Evolutionary conservation across 2,888 invertebrate species (phyloP).

Genomic region (Alentia gelatinosa): DNA sequence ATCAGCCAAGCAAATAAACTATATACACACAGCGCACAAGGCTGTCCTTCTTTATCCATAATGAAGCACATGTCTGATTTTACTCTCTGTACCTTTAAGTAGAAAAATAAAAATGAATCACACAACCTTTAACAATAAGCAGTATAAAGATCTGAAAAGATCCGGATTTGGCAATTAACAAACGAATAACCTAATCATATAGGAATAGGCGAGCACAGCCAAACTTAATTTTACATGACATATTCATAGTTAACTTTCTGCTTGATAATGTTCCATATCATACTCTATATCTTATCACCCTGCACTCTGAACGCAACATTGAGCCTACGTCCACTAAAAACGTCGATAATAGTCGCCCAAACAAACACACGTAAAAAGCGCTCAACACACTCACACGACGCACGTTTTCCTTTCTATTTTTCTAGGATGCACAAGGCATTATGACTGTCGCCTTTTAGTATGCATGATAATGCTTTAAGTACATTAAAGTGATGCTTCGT

Average conservation of each 20-base stretch:
- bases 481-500: neutral
- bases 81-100: neutral
- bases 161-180: neutral
- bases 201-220: conserved; percentile 29
- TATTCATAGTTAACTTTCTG: neutral
- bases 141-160: neutral
- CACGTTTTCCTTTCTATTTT: neutral
- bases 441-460: neutral
- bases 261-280: neutral
- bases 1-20: neutral
- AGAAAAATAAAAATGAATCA: conserved; percentile 25
- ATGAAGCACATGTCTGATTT: no score
- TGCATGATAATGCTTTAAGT: neutral
- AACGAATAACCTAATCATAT: conserved; percentile 22
- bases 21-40: neutral
- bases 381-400: neutral
- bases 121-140: neutral
- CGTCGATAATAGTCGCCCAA: neutral
- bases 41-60: neutral
- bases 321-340: neutral
- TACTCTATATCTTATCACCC: neutral
- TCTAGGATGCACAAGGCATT: neutral
- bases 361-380: neutral
- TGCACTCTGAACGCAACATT: neutral
- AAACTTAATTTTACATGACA: conserved; percentile 4